Conservation (phyloP, 2,113 vertebrate genomes). For the Macrotis lagotis region DNA sequence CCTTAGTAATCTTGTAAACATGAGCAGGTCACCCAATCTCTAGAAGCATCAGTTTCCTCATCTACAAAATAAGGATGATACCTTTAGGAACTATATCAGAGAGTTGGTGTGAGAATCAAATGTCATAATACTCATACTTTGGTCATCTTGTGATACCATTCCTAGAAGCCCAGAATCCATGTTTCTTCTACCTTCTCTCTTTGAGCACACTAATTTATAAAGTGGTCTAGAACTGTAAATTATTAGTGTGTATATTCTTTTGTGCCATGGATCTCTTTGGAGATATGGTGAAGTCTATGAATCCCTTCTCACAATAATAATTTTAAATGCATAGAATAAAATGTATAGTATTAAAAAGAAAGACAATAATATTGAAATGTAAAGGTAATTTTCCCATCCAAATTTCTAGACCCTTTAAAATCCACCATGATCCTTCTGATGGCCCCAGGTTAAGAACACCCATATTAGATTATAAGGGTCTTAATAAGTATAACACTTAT, state of each 20-base stretch:
- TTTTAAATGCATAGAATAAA: neutral
- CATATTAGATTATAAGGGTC: neutral
- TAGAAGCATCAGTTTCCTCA: neutral
- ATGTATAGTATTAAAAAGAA: neutral
- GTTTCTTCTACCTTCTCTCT: neutral
- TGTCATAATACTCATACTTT: rapidly evolving
- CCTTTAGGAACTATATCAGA: rapidly evolving
- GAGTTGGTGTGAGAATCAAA: neutral
- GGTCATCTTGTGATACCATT: neutral
- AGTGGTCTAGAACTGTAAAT: neutral
- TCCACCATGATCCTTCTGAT: neutral
- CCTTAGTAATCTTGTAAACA: neutral
- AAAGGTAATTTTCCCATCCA: neutral
- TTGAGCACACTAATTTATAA: neutral
- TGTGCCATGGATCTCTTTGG: neutral
- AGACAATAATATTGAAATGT: neutral
- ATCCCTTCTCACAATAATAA: neutral
- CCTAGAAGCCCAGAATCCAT: neutral
- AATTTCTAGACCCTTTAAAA: neutral
- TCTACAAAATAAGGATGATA: neutral
- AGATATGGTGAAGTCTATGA: neutral
- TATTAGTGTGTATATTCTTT: neutral
- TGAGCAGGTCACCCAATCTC: neutral
- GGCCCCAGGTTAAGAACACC: neutral
- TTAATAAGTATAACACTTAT: neutral